These are phyloP conservation scores for Chrysocyon brachyurus DNA, from an alignment of 2,797 vertebrate genomes.

Conservation along the genomic window DNA sequence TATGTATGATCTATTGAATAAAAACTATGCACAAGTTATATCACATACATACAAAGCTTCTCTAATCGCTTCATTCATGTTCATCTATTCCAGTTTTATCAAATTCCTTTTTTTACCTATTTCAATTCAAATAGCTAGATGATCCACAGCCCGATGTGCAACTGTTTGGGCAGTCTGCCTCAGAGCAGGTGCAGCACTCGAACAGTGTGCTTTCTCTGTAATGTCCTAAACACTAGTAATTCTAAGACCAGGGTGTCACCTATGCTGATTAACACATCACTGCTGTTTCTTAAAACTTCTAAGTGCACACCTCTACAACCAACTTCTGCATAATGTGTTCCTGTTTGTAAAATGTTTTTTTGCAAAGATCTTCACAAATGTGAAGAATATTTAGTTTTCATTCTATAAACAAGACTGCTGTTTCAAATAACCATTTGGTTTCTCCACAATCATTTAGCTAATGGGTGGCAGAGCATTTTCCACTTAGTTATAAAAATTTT, in stretches of 20 bases:
- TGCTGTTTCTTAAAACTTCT: background rate
- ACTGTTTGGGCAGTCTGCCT: background rate
- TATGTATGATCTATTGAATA: background rate
- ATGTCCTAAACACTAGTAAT: background rate
- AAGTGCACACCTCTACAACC: background rate
- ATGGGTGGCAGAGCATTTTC: background rate
- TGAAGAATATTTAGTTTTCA: background rate
- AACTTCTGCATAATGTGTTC: background rate
- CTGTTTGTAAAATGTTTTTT: background rate
- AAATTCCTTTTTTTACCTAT: background rate
- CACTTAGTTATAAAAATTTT: background rate
- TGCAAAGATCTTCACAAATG: background rate
- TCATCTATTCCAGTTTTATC: background rate
- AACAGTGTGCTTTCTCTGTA: background rate
- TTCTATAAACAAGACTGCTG: background rate
- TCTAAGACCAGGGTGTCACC: background rate
- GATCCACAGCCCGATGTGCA: background rate
- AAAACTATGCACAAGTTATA: background rate
- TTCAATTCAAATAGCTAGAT: background rate
- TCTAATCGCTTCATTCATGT: background rate
- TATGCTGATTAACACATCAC: background rate
- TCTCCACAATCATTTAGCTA: background rate
- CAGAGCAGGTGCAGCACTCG: background rate
- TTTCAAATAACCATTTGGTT: background rate
- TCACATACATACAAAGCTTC: background rate